Evolutionary conservation across 2,113 vertebrate species (phyloP).

Genomic region (Alces alces): DNA sequence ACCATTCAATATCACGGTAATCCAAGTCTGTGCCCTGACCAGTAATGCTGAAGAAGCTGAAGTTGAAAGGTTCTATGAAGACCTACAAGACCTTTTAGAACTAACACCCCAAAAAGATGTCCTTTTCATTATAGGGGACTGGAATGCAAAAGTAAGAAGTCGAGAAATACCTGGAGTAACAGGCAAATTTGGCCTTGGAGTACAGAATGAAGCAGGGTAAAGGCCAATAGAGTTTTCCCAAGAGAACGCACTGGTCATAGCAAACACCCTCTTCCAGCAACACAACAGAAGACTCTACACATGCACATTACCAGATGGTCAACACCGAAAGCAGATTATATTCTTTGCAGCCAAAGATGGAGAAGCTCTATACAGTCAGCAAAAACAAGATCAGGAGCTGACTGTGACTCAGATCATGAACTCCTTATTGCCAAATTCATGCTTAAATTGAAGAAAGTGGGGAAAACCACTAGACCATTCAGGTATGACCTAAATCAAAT

Average conservation of each 20-base stretch:
- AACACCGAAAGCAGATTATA: background rate
- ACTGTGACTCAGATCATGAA: background rate
- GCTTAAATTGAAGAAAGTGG: background rate
- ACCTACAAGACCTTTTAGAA: background rate
- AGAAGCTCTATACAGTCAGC: background rate
- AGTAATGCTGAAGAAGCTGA: background rate
- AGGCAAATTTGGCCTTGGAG: background rate
- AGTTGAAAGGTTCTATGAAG: background rate
- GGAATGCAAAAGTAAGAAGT: background rate
- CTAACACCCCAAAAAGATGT: background rate
- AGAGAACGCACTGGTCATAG: background rate
- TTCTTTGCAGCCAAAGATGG: background rate
- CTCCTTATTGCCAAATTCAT: background rate
- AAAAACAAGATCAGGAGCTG: background rate
- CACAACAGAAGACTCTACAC: background rate
- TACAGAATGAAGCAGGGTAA: background rate
- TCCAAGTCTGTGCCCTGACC: background rate
- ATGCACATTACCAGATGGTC: background rate
- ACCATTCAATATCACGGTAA: background rate
- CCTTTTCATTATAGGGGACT: background rate
- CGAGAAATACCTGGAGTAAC: background rate
- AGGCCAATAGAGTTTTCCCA: background rate
- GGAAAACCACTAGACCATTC: background rate
- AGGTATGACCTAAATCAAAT: background rate
- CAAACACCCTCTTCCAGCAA: background rate